Evolutionary conservation across 2,113 vertebrate genomes (phyloP), one percentile per base, ranked within the genome.

Genomic region (Taurulus bubalis): DNA sequence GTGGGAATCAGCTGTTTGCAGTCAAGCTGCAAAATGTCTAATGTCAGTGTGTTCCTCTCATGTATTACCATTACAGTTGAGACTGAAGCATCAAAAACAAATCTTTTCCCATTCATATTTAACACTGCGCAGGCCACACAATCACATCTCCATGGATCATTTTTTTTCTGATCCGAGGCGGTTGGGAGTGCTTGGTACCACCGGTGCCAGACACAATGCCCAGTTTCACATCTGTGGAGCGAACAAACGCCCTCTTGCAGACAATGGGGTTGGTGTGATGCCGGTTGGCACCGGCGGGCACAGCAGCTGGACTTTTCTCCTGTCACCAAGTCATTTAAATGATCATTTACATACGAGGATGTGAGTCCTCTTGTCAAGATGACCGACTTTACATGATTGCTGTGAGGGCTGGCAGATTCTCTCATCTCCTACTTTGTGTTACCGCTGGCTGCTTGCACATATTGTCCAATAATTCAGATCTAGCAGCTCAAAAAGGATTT

Each of bases 181-280:
- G 16, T 36, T 18, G 20, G 64, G 2, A 8, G 75, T 53, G 83
- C 85, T 69, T 15, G 36, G 85, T 30, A 58, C 85, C 69, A 20
- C 56, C 87, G 42, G 68, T 12, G 4, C 64, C 8, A 30, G 38
- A 75, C 74, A 77, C 77, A 84, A 77, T 42, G 55, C 34, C 53
- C 70, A 59, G 51, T 69, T 79, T 70, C 69, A 30, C 49, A 15
- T 83, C 68, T 78, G 74, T 67, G 28, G 8, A n/a, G 67, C 26
- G 22, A 30, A 56, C 60, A 73, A 82, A 68, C 59, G 1, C 30
- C 66, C 74, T 68, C 7, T 62, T 6, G 40, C 26, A 69, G 55
- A 89, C 87, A 91, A 76, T 73, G 45, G 73, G 18, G 22, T 26
- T 67, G 77, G 79, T 85, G 86, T 80, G 72, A 62, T 64, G 26